These are phyloP conservation scores for Xiphophorus maculatus DNA, from an alignment of 2,113 vertebrate genomes.

Conservation along the genomic window DNA sequence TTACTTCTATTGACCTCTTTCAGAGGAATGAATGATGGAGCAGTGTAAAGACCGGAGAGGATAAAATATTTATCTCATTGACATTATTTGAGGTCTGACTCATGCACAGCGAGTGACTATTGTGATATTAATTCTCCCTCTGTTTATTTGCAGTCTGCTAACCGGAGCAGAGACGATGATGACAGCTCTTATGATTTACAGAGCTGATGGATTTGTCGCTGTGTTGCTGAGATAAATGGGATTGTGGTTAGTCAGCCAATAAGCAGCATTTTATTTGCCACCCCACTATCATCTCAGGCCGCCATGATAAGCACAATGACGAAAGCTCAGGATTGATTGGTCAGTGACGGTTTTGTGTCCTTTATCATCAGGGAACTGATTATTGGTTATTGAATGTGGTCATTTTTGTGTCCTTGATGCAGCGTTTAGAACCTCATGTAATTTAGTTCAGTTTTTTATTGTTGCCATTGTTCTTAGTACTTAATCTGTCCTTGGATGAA, in stretches of 20 bases:
- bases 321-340: constrained; percentile 65
- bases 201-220: constrained; percentile 46
- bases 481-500: not conserved
- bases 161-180: constrained; percentile 31
- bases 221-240: constrained; percentile 61
- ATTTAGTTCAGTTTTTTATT: not conserved
- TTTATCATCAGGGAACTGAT: constrained; percentile 53
- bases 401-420: constrained; percentile 25
- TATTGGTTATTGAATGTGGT: constrained; percentile 41
- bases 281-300: not conserved
- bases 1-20: constrained; percentile 8
- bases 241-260: constrained; percentile 54
- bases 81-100: constrained; percentile 24
- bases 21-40: not conserved
- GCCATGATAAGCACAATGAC: constrained; percentile 38
- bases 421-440: constrained; percentile 2
- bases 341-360: constrained; percentile 61
- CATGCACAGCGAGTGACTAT: constrained; percentile 36
- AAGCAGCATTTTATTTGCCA: constrained; percentile 30
- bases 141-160: constrained; percentile 50
- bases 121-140: constrained; percentile 56
- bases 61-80: constrained; percentile 45
- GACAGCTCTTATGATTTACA: constrained; percentile 62
- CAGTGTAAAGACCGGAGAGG: constrained; percentile 15
- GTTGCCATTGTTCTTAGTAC: not conserved